Base-by-base conservation (phyloP, 2,797 vertebrate genomes). In the Amazonetta brasiliensis region DNA sequence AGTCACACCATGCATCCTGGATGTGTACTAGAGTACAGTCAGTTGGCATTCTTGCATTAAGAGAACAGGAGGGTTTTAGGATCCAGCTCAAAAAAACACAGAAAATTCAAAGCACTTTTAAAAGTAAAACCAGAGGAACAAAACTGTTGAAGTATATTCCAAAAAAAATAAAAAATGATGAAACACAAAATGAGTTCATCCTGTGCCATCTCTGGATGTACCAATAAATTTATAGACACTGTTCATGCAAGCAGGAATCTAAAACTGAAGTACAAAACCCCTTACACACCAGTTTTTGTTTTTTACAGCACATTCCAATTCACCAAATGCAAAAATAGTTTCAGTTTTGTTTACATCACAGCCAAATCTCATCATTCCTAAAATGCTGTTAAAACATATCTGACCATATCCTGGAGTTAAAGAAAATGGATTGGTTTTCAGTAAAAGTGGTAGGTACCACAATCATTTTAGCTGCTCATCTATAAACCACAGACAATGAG, bases 221-320 rank as follows among this genome's bases (percentile, higher is more conserved):
- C 25, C 1, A 2, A 22, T 56, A 74, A 7, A 44, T 79, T 77
- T 48, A 56, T 39, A 31, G 17, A 33, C 13, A 58, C 15, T 55
- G 26, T 41, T 52, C 43, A n/a, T 28, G 30, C 16, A 37, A 11
- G 20, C 13, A 81, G 52, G 13, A 0, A 0, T 59, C n/a, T 75
- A 48, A 66, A 90, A 22, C n/a, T 10, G 7, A 59, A 78, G 25
- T 25, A 62, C 14, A 50, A 60, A 84, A 30, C 59, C 19, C 28
- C 28, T 59, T 6, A 46, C 21, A 39, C 43, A 33, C 7, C 25
- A 25, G 13, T 55, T 94, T 78, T 58, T 66, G 37, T 0, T 5
- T 68, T 72, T 81, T 75, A 52, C 1, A n/a, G 28, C 16, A 35
- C 11, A 21, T 60, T 78, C 69, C 59, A 84, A 86, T 12, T n/a